A percentile compares a stretch with the other conserved stretches of the same genome.
These are phyloP conservation scores for Carposina sasakii DNA, from an alignment of 1,140 invertebrate genomes.

Conservation along the genomic window DNA sequence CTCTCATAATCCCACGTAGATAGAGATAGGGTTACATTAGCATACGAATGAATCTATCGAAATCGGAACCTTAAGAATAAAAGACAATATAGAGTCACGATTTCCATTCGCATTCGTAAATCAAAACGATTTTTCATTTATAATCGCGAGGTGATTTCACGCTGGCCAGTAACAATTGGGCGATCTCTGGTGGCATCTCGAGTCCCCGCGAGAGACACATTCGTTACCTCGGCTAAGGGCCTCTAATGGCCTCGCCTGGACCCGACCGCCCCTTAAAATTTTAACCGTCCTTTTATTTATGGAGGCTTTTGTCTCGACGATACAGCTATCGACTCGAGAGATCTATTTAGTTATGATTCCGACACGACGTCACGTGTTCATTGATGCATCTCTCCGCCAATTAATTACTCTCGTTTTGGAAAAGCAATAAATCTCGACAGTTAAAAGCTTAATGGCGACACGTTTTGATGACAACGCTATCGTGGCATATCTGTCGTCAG, in stretches of 20 bases:
- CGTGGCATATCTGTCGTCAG: conserved; percentile 23
- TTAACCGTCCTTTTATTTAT: conserved; percentile 62
- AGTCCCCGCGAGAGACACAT: conserved; percentile 27
- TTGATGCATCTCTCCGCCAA: conserved; percentile 1
- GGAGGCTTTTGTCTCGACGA: conserved; percentile 39
- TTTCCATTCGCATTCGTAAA: no score
- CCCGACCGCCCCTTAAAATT: conserved; percentile 52
- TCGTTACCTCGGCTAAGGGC: conserved; percentile 50
- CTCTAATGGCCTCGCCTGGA: conserved; percentile 48
- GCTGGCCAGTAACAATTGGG: conserved; percentile 41
- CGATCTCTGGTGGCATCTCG: conserved; percentile 41
- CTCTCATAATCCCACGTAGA: conserved; percentile 40
- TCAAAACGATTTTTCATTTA: no score
- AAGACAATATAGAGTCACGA: no score
- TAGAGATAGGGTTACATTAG: no score
- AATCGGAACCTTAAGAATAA: no score
- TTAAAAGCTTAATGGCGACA: conserved; percentile 38
- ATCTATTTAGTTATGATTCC: conserved; percentile 52
- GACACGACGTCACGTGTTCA: no score
- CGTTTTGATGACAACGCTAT: conserved; percentile 32
- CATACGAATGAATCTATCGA: no score
- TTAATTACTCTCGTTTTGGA: background rate
- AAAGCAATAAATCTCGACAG: background rate
- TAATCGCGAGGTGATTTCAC: conserved; percentile 39
- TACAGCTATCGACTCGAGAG: conserved; percentile 39